phyloP scores from a whole-genome alignment of 2,113 vertebrate genomes.

The Cebidichthys violaceus region DNA sequence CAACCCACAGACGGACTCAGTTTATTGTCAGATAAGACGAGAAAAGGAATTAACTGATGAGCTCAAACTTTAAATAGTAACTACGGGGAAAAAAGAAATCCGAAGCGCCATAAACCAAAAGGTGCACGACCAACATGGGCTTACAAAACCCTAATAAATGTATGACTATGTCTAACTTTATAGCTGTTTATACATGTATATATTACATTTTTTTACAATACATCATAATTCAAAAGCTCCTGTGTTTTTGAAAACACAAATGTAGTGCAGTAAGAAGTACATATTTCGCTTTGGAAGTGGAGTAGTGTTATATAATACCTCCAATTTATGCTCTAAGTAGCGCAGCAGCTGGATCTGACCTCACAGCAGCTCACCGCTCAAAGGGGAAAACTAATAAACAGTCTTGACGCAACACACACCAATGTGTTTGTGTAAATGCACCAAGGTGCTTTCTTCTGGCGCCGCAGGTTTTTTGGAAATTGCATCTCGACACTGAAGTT shows the following conservation, averaged over 20 bases:
- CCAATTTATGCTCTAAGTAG: background rate
- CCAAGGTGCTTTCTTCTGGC: conserved; percentile 1
- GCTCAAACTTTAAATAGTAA: too few species aligned
- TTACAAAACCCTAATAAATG: background rate
- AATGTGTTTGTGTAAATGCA: background rate
- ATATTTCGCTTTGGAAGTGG: too few species aligned
- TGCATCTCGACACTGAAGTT: background rate
- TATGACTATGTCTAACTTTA: too few species aligned
- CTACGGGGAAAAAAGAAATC: too few species aligned
- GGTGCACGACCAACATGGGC: too few species aligned
- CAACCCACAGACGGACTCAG: background rate
- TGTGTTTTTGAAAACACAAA: too few species aligned
- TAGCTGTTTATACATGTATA: too few species aligned
- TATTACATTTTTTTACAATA: too few species aligned
- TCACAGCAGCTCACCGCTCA: background rate
- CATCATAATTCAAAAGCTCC: too few species aligned
- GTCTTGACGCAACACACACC: background rate
- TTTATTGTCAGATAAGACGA: background rate
- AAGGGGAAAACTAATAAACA: background rate
- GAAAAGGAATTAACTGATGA: background rate
- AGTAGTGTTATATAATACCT: background rate
- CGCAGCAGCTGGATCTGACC: too few species aligned
- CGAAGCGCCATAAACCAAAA: too few species aligned
- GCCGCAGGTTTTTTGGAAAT: background rate
- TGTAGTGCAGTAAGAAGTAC: too few species aligned